A percentile compares a stretch with the other conserved stretches of the same genome.
phyloP scores from a whole-genome alignment of 2,888 invertebrate species.

The Steromphala cineraria region DNA sequence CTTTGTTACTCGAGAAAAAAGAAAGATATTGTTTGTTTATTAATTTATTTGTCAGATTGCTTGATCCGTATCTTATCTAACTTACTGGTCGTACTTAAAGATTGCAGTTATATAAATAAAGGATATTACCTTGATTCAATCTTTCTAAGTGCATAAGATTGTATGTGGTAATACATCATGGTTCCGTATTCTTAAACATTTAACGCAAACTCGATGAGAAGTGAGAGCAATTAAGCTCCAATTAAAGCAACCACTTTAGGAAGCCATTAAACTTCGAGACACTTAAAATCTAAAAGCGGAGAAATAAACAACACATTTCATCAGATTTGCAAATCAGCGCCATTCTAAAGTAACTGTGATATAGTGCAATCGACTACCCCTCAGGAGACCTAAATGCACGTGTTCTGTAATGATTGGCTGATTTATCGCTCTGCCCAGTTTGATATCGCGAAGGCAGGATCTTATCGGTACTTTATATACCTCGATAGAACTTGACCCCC shows the following conservation, averaged over 20 bases:
- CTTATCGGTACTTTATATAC: not conserved
- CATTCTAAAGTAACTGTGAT: not conserved
- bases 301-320: not conserved
- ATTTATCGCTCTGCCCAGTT: not conserved
- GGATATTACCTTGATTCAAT: no score
- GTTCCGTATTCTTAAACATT: not conserved
- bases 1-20: no score
- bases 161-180: no score
- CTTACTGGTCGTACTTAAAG: no score
- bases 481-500: not conserved
- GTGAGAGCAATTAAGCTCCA: not conserved
- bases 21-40: no score
- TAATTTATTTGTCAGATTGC: no score
- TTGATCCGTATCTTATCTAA: no score
- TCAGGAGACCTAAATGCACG: not conserved
- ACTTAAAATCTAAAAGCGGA: not conserved
- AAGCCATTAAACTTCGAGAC: not conserved
- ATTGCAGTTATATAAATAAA: no score
- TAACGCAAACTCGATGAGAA: not conserved
- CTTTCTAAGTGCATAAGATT: no score
- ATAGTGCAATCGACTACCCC: not conserved
- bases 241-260: not conserved
- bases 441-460: not conserved
- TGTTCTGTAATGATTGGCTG: not conserved
- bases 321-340: not conserved